Evolutionary conservation across 2,113 vertebrate genomes (phyloP), one percentile per base, ranked within the genome.

Genomic region (Siniperca chuatsi): DNA sequence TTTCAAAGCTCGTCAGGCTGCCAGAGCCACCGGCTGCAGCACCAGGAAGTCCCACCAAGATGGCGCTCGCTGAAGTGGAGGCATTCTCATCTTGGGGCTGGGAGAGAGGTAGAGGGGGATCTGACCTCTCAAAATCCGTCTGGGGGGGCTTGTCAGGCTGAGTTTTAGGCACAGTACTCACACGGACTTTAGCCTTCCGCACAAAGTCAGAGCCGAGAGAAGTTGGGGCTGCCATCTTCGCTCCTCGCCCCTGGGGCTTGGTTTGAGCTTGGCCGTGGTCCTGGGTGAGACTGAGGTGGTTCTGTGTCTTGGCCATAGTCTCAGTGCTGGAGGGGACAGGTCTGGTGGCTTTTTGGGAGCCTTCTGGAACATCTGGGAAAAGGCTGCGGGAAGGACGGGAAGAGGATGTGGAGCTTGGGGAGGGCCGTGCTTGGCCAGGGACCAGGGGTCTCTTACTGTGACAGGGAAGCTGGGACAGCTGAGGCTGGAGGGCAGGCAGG

Each of bases 131-230:
- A 20, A 92, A 89, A 62, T 90, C 89, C 0, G 82, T 77, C 73
- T 83, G 82, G 46, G 88, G 46, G 44, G 87, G 87, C 64, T 75
- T 72, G 40, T 93, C 84, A 0, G 79, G 54, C 75, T 84, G 81
- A 73, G 91, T 78, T 74, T 83, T 93, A 21, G 92, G 95, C 44
- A 93, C 94, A 5, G 96, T 85, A 81, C 91, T 98, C 84, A 99
- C 96, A 89, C 97, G 97, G 70, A 99, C 97, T 87, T 98, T 99
- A 61, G 98, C 98, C 91, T 99, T 99, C 87, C 97, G 97, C 13
- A 99, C 98, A 80, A 98, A 99, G 95, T 99, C 97, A 72, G 96
- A 96, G 95, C 94, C 95, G 89, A 97, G 95, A 92, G 81, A 97
- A 25, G 81, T 12, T 0, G 69, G 90, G 67, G 72, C 78, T 0